A percentile compares a stretch with the other conserved stretches of the same genome.
These are phyloP conservation scores for Helleia helle DNA, from an alignment of 2,888 invertebrate genomes.

Conservation along the genomic window DNA sequence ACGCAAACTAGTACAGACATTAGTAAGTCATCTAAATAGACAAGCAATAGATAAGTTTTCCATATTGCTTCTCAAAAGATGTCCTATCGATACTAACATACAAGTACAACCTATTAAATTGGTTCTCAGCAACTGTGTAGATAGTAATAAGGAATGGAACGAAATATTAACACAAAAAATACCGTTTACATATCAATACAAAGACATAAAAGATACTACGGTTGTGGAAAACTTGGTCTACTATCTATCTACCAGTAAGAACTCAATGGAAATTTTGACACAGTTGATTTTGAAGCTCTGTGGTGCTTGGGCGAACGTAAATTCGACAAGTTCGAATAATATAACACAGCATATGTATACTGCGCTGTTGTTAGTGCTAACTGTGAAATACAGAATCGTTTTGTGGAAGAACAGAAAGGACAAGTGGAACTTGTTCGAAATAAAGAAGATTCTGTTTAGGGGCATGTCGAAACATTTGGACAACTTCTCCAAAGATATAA, in stretches of 20 bases:
- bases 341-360: slow-evolving; percentile 81
- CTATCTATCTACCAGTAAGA: slow-evolving; percentile 67
- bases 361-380: slow-evolving; percentile 77
- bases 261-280: slow-evolving; percentile 34
- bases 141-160: slow-evolving; percentile 76
- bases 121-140: slow-evolving; percentile 66
- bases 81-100: slow-evolving; percentile 53
- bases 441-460: slow-evolving; percentile 71
- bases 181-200: slow-evolving; percentile 52
- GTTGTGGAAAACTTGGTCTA: slow-evolving; percentile 75
- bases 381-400: slow-evolving; percentile 61
- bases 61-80: slow-evolving; percentile 67
- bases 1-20: slow-evolving; percentile 55
- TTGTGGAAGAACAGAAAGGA: slow-evolving; percentile 35
- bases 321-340: slow-evolving; percentile 75
- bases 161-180: slow-evolving; percentile 69
- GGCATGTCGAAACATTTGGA: slow-evolving; percentile 83
- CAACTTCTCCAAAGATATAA: slow-evolving; percentile 71
- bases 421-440: slow-evolving; percentile 37
- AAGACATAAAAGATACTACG: slow-evolving; percentile 72
- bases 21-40: slow-evolving; percentile 72
- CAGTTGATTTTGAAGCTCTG: slow-evolving; percentile 71
- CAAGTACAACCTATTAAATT: slow-evolving; percentile 51
- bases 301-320: slow-evolving; percentile 80
- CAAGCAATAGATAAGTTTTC: slow-evolving; percentile 75